These are phyloP conservation scores for Ceyx melanurus DNA, from an alignment of 2,113 vertebrate species.

Conservation along the genomic window DNA sequence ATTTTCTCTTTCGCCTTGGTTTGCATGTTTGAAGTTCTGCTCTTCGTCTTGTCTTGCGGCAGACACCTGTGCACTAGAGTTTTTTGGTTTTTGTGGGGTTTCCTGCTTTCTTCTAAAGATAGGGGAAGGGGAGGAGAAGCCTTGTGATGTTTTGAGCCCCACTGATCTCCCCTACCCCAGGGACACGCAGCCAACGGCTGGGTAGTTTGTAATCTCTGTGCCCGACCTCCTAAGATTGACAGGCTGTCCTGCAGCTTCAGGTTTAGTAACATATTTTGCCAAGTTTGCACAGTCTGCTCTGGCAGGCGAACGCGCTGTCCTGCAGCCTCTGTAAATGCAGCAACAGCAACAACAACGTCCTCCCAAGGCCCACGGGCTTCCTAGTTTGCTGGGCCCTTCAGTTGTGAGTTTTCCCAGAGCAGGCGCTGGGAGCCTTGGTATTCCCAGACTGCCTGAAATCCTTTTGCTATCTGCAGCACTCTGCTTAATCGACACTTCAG, in stretches of 20 bases:
- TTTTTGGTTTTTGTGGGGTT: neutral
- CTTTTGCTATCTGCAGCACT: neutral
- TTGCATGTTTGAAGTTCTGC: neutral
- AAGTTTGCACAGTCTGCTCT: neutral
- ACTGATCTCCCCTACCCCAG: neutral
- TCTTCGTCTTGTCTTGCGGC: accelerated
- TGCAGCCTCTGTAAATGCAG: neutral
- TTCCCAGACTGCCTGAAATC: neutral
- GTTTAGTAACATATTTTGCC: slow-evolving; percentile 23
- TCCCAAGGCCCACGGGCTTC: neutral
- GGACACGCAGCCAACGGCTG: accelerated
- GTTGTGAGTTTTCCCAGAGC: neutral
- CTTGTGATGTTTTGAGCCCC: neutral
- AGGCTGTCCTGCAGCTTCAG: slow-evolving; percentile 30
- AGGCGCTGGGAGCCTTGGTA: neutral
- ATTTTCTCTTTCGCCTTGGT: neutral
- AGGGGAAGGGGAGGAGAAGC: neutral
- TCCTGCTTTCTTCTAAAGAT: neutral
- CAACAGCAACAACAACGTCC: neutral
- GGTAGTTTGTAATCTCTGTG: neutral
- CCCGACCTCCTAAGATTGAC: neutral
- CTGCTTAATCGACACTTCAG: neutral
- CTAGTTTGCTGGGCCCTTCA: accelerated
- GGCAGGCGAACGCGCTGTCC: neutral
- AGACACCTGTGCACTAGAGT: neutral